These are phyloP conservation scores for Amiota communis DNA, from an alignment of 2,888 invertebrate genomes.

Conservation along the genomic window DNA sequence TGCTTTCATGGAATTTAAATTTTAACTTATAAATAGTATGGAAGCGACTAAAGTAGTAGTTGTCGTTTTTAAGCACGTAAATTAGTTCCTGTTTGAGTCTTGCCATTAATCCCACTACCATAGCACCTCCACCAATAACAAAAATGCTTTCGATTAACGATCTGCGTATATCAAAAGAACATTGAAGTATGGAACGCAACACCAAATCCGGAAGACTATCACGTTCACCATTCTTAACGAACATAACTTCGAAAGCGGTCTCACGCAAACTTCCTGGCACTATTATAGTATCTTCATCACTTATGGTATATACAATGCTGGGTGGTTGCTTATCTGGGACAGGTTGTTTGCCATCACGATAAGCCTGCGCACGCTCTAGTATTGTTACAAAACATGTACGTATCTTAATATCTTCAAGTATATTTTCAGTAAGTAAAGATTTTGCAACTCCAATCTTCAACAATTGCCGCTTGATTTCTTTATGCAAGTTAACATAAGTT, in stretches of 20 bases:
- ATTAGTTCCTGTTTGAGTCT: constrained; percentile 86
- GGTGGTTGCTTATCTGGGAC: constrained; percentile 74
- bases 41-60: constrained; percentile 78
- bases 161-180: constrained; percentile 88
- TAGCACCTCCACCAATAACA: constrained; percentile 88
- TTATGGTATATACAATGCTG: constrained; percentile 80
- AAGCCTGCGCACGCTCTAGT: constrained; percentile 78
- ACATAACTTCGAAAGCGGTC: constrained; percentile 87
- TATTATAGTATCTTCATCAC: constrained; percentile 77
- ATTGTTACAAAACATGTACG: constrained; percentile 91
- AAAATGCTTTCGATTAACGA: constrained; percentile 87
- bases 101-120: constrained; percentile 87
- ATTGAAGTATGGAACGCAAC: constrained; percentile 85
- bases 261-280: constrained; percentile 84
- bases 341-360: constrained; percentile 71
- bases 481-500: too few relatives aligned
- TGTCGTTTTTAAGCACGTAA: constrained; percentile 76
- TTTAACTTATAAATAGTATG: constrained; percentile 65
- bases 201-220: constrained; percentile 88
- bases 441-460: constrained; percentile 73
- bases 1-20: constrained; percentile 87
- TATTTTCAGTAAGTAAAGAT: constrained; percentile 74
- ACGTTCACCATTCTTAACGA: constrained; percentile 87
- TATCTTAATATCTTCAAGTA: constrained; percentile 86
- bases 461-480: constrained; percentile 76